A percentile compares a stretch with the other conserved stretches of the same genome.
These are phyloP conservation scores for Noctua comes DNA, from an alignment of 2,888 invertebrate species.

Conservation along the genomic window DNA sequence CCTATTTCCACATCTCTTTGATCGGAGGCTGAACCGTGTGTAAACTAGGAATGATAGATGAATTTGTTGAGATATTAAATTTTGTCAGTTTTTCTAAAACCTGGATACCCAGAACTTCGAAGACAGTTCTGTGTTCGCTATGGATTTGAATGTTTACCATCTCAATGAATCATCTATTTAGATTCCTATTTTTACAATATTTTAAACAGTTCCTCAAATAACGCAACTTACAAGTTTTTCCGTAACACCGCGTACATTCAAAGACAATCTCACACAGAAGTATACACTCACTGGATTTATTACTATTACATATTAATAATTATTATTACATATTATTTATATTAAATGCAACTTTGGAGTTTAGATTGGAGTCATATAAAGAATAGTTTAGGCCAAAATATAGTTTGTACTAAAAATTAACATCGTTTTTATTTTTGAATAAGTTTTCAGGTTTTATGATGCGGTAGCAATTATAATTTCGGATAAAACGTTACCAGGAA, in stretches of 20 bases:
- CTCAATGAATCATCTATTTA: neutral
- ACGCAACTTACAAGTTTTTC: constrained; percentile 18
- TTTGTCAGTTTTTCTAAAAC: neutral
- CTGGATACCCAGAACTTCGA: too few species aligned
- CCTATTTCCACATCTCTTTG: neutral
- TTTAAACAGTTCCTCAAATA: neutral
- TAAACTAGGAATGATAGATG: neutral
- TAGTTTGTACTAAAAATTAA: constrained; percentile 46
- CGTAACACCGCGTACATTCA: constrained; percentile 40
- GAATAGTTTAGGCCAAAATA: constrained; percentile 62
- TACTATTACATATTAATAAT: constrained; percentile 36
- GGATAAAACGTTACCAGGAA: neutral
- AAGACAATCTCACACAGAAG: constrained; percentile 48
- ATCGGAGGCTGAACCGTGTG: neutral
- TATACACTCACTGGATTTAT: constrained; percentile 50
- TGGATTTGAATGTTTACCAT: neutral
- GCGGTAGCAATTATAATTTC: neutral
- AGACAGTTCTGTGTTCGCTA: neutral
- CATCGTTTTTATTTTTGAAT: neutral
- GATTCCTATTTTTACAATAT: neutral
- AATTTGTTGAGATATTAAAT: neutral
- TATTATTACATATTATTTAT: constrained; percentile 22
- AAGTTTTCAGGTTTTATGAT: constrained; percentile 1
- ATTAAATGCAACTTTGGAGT: constrained; percentile 60
- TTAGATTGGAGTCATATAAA: constrained; percentile 54